A percentile compares a stretch with the other conserved stretches of the same genome.
Conservation (phyloP, 2,888 invertebrate genomes). For the Ephialtes manifestator region DNA sequence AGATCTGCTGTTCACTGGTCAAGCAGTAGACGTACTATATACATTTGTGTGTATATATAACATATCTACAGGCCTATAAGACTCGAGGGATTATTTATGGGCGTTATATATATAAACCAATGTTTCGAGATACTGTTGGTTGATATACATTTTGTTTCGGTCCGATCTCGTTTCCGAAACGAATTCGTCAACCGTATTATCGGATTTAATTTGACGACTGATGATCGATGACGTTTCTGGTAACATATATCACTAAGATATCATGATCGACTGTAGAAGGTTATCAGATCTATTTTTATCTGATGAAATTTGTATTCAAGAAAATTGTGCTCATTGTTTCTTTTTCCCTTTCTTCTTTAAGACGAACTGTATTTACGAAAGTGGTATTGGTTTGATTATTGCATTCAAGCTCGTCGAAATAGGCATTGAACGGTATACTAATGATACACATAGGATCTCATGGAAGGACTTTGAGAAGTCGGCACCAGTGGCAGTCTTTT, state of each 20-base stretch:
- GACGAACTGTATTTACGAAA: no score
- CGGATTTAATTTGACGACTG: constrained; percentile 18
- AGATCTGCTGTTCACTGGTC: constrained; percentile 11
- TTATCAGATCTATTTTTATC: neutral
- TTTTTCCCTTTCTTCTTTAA: no score
- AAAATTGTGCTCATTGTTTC: no score
- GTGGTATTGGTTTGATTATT: no score
- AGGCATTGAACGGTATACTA: no score
- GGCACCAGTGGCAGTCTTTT: no score
- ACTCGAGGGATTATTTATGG: constrained; percentile 45
- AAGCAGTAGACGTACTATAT: neutral
- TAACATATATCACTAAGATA: neutral
- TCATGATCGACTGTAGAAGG: neutral
- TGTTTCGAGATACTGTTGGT: constrained; percentile 15
- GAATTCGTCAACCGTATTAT: neutral
- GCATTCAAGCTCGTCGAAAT: no score
- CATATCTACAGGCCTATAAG: neutral
- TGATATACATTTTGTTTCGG: neutral
- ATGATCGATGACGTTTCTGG: neutral
- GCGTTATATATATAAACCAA: neutral
- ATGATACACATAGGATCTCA: no score
- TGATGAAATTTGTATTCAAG: neutral
- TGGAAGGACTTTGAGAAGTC: no score
- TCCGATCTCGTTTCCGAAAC: constrained; percentile 22
- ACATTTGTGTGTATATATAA: neutral